Evolutionary conservation across 2,888 invertebrate genomes (phyloP), one percentile per base, ranked within the genome.

Genomic region (Pemphredon lugubris): DNA sequence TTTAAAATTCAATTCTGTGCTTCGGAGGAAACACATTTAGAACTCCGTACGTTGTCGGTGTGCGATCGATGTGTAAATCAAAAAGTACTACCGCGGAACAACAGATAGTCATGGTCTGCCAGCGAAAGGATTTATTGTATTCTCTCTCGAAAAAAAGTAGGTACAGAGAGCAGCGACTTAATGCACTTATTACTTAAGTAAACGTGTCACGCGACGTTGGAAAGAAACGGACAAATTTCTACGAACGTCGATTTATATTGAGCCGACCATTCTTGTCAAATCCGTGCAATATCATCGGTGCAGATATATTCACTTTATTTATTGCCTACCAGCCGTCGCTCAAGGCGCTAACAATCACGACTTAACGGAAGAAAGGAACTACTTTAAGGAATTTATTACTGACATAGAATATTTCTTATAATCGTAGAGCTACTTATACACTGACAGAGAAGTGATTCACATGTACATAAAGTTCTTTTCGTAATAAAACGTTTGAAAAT

Each of bases 401-500:
- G 69, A 23, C 23, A 59, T 71, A 77, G 51, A 60, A 81, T 76
- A 60, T 84, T 84, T 85, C 81, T 85, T 83, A 83, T 75, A 77
- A 77, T 18, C 64, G 32, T 82, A 81, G 73, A 80, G 70, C 51
- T 77, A 81, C 72, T 79, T 79, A 75, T 77, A 77, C 68, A 77
- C 55, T 59, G 53, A 67, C 13, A 47, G 30, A 73, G 63, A 71
- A 54, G 51, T 53, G 63, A 73, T 75, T 70, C 65, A 72, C 78
- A 71, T 86, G 84, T 86, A 86, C 76, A 86, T 86, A 86, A 80
- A 57, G 77, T 78, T 83, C 63, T 74, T 85, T 85, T 87, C 76
- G 18, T 85, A 87, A 84, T 86, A 85, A 86, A 87, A 84, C 18
- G n/a, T n/a, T n/a, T n/a, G n/a, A n/a, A n/a, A n/a, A n/a, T n/a